Percentiles rank a stretch among this genome's conserved stretches.
phyloP scores from a whole-genome alignment of 2,113 vertebrate species.

The Bufo gargarizans region DNA sequence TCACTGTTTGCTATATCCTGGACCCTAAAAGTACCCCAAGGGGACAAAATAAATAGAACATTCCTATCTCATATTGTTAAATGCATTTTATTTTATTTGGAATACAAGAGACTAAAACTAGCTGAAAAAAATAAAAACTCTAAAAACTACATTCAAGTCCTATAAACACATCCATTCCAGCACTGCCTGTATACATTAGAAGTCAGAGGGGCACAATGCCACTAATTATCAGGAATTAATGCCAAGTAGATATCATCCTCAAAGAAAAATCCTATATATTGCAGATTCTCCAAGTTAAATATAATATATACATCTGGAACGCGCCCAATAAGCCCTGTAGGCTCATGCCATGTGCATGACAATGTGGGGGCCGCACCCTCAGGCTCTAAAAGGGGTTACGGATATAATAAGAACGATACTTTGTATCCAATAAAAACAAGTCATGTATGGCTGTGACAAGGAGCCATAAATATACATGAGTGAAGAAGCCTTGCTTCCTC shows the following conservation, averaged over 20 bases:
- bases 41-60: too few species aligned
- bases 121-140: too few species aligned
- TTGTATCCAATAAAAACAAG: slow-evolving; percentile 25
- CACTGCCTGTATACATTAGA: neutral
- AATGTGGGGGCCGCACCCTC: neutral
- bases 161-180: neutral
- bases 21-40: too few species aligned
- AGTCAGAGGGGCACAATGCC: neutral
- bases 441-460: slow-evolving; percentile 22
- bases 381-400: neutral
- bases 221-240: neutral
- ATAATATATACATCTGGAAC: neutral
- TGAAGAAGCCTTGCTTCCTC: slow-evolving; percentile 25
- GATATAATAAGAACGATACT: neutral
- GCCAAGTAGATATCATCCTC: neutral
- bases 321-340: neutral
- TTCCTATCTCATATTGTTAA: neutral
- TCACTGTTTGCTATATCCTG: too few species aligned
- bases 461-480: slow-evolving; percentile 45
- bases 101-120: neutral
- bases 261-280: neutral
- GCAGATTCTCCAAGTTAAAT: neutral
- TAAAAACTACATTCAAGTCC: neutral
- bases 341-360: neutral
- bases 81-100: neutral